Evolutionary conservation across 2,113 vertebrate species (phyloP).

Genomic region (Donacobius atricapilla): DNA sequence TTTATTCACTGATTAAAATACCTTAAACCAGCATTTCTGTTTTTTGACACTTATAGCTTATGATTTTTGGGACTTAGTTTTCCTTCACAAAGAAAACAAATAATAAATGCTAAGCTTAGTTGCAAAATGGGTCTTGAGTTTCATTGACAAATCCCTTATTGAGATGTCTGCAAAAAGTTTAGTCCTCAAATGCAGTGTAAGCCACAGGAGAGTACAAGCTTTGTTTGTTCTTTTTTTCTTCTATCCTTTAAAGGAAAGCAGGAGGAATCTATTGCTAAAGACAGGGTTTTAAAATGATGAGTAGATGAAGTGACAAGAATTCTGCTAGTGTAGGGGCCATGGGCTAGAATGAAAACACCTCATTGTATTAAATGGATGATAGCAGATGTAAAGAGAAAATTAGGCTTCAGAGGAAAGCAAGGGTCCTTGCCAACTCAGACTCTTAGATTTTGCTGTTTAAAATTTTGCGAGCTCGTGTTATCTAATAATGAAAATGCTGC

Average conservation of each 20-base stretch:
- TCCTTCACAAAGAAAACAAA: not conserved
- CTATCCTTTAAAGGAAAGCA: not conserved
- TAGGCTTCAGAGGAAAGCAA: not conserved
- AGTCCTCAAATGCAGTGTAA: not conserved
- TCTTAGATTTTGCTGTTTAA: not conserved
- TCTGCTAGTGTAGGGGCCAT: not conserved
- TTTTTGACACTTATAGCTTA: not conserved
- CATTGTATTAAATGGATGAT: not conserved
- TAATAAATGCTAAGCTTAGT: not conserved
- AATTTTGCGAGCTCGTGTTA: not conserved
- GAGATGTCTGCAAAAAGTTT: not conserved
- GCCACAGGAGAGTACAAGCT: not conserved
- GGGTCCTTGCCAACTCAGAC: not conserved
- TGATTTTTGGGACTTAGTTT: not conserved
- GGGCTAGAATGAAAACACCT: not conserved
- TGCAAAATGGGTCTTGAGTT: not conserved
- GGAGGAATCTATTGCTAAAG: not conserved
- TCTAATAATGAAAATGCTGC: not conserved
- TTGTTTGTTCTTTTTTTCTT: not conserved
- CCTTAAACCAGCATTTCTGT: not conserved
- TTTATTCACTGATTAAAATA: not conserved
- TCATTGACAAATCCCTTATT: not conserved
- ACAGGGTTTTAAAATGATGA: not conserved
- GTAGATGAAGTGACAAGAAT: not conserved
- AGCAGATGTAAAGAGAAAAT: not conserved